Evolutionary conservation across 1,140 invertebrate genomes (phyloP).

Genomic region (Heliothis virescens): DNA sequence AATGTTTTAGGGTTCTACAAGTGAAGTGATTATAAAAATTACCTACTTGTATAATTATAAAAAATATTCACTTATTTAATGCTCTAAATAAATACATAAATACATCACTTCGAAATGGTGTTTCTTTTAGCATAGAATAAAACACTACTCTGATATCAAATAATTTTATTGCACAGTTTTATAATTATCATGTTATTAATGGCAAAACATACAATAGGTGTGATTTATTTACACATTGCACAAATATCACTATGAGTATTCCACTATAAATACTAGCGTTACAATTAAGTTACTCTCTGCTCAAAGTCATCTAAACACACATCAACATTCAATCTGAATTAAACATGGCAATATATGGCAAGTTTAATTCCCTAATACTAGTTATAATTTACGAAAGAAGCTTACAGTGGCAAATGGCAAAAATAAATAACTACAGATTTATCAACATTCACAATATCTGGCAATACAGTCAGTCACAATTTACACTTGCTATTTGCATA

Average conservation of each 20-base stretch:
- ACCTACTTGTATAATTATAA: conserved; percentile 39
- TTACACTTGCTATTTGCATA: conserved; percentile 3
- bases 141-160: conserved; percentile 62
- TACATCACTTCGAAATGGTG: conserved; percentile 56
- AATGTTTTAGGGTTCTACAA: conserved; percentile 44
- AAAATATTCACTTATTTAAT: conserved; percentile 54
- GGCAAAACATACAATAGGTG: conserved; percentile 47
- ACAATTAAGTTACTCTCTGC: conserved; percentile 45
- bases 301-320: conserved; percentile 10
- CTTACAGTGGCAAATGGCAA: conserved; percentile 51
- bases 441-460: conserved; percentile 44
- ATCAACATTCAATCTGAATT: conserved; percentile 63
- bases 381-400: conserved; percentile 42
- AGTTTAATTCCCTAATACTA: conserved; percentile 75
- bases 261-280: conserved; percentile 44
- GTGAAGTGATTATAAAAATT: conserved; percentile 34
- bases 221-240: conserved; percentile 56
- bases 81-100: conserved; percentile 71
- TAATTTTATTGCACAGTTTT: conserved; percentile 58
- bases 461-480: conserved; percentile 32
- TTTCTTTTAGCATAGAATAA: conserved; percentile 55
- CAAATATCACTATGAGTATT: conserved; percentile 55
- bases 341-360: conserved; percentile 82
- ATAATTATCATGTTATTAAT: conserved; percentile 49
- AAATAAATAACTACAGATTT: conserved; percentile 26